phyloP scores from a whole-genome alignment of 2,888 invertebrate species.

The Apoda limacodes region DNA sequence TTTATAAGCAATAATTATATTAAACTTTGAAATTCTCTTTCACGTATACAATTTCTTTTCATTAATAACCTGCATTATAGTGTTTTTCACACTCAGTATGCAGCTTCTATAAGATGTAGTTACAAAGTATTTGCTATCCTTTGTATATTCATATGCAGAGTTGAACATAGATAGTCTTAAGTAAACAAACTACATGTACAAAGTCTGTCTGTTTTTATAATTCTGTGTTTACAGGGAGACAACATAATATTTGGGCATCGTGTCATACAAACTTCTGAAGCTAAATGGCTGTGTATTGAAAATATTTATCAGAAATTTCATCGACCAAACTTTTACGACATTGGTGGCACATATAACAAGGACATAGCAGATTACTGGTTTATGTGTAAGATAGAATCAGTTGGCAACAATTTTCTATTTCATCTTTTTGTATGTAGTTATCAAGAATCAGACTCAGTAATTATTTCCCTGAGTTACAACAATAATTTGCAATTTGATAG shows the following conservation, averaged over 20 bases:
- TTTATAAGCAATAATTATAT: no score
- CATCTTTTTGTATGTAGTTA: conserved; percentile 46
- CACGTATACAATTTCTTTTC: no score
- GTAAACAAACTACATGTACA: no score
- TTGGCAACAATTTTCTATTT: conserved; percentile 36
- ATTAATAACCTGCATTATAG: no score
- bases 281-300: conserved; percentile 42
- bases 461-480: conserved; percentile 30
- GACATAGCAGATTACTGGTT: conserved; percentile 49
- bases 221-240: conserved; percentile 26
- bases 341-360: conserved; percentile 48
- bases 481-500: conserved; percentile 33
- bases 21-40: no score
- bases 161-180: no score
- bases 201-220: no score
- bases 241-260: conserved; percentile 36
- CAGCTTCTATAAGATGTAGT: no score
- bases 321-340: conserved; percentile 45
- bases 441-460: conserved; percentile 28
- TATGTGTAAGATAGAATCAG: conserved; percentile 39
- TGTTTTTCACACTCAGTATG: no score
- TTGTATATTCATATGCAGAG: no score
- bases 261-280: conserved; percentile 37
- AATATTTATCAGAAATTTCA: conserved; percentile 45
- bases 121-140: no score